Conservation (phyloP, 2,113 vertebrate species). For the Salvelinus alpinus region DNA sequence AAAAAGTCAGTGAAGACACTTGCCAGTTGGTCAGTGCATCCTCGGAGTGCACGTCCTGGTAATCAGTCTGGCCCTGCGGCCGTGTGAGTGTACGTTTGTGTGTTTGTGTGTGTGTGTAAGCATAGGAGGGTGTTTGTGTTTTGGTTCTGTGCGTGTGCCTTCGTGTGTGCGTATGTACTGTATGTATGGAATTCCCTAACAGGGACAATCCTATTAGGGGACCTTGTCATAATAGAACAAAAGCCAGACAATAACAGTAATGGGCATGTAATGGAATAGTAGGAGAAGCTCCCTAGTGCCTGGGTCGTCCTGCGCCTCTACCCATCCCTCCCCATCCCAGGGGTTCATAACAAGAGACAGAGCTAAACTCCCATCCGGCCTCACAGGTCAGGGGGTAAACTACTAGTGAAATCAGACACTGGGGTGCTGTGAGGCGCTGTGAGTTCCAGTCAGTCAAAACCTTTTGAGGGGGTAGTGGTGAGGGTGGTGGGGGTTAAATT, state of each 20-base stretch:
- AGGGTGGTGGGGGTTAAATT: conserved; percentile 53
- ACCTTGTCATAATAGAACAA: conserved; percentile 21
- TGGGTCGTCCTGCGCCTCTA: conserved; percentile 30
- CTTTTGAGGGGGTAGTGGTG: conserved; percentile 40
- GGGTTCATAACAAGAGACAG: conserved; percentile 50
- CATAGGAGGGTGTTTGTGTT: no score
- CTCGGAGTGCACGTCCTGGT: no score
- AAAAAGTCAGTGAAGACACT: no score
- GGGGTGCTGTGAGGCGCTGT: conserved; percentile 26
- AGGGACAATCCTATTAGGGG: conserved; percentile 24
- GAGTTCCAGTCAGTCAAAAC: conserved; percentile 42
- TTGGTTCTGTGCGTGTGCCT: neutral
- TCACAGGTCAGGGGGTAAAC: conserved; percentile 66
- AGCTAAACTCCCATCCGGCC: conserved; percentile 58
- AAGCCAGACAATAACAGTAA: conserved; percentile 26
- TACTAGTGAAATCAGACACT: conserved; percentile 65
- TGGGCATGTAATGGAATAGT: conserved; percentile 43
- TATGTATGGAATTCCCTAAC: conserved; percentile 33
- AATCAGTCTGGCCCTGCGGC: no score
- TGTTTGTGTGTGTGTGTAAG: neutral
- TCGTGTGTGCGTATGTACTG: neutral
- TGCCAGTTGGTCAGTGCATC: no score
- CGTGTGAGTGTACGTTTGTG: no score
- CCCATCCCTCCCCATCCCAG: conserved; percentile 36
- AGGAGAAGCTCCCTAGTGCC: conserved; percentile 19